Evolutionary conservation across 2,113 vertebrate genomes (phyloP), one percentile per base, ranked within the genome.

Genomic region (Corythornis vintsioides): DNA sequence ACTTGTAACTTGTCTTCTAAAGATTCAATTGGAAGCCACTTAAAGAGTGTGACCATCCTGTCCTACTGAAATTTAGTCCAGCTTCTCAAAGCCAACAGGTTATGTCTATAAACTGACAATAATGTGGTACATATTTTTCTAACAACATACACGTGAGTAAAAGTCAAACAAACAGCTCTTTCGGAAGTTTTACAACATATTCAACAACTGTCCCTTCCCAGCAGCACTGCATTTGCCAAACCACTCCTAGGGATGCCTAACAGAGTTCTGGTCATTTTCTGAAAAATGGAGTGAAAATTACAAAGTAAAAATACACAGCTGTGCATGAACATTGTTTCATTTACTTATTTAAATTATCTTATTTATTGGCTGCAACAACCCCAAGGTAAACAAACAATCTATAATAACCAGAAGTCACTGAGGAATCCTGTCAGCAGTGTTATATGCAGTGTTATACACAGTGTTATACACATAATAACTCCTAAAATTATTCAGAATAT

Each of bases 171-270:
- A 75, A 53, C 7, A 67, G 22, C 25, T 67, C 15, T 75, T 21
- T 55, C 33, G 63, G 28, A 83, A 74, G 10, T 40, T 40, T 80
- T 48, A 53, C 6, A 43, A 40, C 5, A 29, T 6, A 17, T 74
- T 50, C 4, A 3, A 78, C 14, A 85, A 64, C 31, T 11, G 21
- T 10, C 11, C 19, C 13, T 67, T 77, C 19, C 26, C 6, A 56
- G 20, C 3, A 74, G 50, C 35, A 59, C 0, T 10, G 7, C 11
- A 88, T 47, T 86, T 88, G 29, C 16, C 29, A 60, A 43, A 72
- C 38, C 2, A 5, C 7, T 2, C 7, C 8, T 20, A 43, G 2
- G 2, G 15, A 71, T 25, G 7, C 8, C 11, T 56, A 48, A 43
- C 0, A 69, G 11, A 80, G 11, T 17, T 73, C 9, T 57, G 6